Percentiles rank a stretch among this genome's conserved stretches.
phyloP scores from a whole-genome alignment of 2,797 vertebrate species.

The Enteromius radiatus region DNA sequence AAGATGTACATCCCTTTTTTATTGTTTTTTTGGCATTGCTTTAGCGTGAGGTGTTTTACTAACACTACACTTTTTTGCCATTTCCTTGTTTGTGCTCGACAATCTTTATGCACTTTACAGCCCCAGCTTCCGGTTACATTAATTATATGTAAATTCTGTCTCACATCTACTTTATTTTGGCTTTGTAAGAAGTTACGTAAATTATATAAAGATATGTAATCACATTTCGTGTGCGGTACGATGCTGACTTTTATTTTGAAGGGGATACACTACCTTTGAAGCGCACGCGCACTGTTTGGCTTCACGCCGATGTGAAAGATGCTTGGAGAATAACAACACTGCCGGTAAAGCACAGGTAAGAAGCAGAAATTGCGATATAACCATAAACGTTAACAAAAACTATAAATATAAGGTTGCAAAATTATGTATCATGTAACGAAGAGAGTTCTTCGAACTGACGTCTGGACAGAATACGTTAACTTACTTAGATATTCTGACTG shows the following conservation, averaged over 20 bases:
- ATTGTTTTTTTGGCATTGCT: too few species aligned
- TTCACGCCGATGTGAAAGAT: not conserved
- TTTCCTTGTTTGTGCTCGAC: not conserved
- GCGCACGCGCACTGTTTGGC: not conserved
- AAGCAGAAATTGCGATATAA: not conserved
- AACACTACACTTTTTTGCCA: not conserved
- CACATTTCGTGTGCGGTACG: not conserved
- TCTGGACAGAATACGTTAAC: not conserved
- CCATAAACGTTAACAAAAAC: not conserved
- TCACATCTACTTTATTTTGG: not conserved
- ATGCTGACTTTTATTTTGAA: slow-evolving; percentile 54
- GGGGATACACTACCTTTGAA: not conserved
- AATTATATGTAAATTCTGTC: not conserved
- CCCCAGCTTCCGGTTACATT: not conserved
- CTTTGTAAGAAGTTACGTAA: not conserved
- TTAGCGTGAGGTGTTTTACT: not conserved
- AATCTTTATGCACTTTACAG: not conserved
- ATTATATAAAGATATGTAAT: not conserved
- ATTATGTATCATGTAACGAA: not conserved
- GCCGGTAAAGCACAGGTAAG: not conserved
- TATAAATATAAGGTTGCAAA: not conserved
- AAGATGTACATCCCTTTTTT: too few species aligned
- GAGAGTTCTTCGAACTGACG: not conserved
- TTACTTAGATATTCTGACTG: not conserved
- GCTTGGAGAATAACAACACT: slow-evolving; percentile 26